phyloP scores from a whole-genome alignment of 2,113 vertebrate genomes.

The Bos taurus region DNA sequence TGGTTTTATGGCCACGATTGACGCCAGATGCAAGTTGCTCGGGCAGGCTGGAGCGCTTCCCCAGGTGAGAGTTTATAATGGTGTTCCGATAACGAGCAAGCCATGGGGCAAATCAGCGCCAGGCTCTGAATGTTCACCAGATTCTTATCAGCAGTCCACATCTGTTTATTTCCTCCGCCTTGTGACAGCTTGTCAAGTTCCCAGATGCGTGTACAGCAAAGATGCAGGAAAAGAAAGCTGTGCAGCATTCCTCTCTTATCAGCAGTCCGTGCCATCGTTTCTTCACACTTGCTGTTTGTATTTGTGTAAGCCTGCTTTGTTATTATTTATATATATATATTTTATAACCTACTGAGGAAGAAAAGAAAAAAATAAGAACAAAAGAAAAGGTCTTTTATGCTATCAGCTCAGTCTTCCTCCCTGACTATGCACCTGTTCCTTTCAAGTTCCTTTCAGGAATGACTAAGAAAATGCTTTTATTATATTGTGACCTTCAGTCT shows the following conservation, averaged over 20 bases:
- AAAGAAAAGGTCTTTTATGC: not conserved
- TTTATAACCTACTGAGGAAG: not conserved
- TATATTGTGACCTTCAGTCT: conserved; percentile 42
- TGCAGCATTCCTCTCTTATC: not conserved
- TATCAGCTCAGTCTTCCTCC: not conserved
- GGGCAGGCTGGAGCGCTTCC: not conserved
- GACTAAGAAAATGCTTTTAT: conserved; percentile 45
- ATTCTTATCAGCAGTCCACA: not conserved
- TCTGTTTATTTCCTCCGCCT: not conserved
- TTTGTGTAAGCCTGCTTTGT: not conserved
- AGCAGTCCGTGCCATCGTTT: not conserved
- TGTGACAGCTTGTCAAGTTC: not conserved
- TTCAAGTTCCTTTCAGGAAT: conserved; percentile 36
- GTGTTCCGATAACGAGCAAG: conserved; percentile 21
- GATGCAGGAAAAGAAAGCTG: not conserved
- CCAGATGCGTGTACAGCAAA: not conserved
- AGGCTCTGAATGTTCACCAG: not conserved
- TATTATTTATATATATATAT: too few species aligned
- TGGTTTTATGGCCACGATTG: conserved; percentile 59
- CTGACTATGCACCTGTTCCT: conserved; percentile 47
- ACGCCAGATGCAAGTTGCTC: conserved; percentile 70
- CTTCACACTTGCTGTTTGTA: not conserved
- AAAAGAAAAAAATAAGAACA: not conserved
- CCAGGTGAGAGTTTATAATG: conserved; percentile 50
- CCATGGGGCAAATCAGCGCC: not conserved